Base-by-base conservation (phyloP, 2,113 vertebrate species). In the Diphyllodes magnificus region DNA sequence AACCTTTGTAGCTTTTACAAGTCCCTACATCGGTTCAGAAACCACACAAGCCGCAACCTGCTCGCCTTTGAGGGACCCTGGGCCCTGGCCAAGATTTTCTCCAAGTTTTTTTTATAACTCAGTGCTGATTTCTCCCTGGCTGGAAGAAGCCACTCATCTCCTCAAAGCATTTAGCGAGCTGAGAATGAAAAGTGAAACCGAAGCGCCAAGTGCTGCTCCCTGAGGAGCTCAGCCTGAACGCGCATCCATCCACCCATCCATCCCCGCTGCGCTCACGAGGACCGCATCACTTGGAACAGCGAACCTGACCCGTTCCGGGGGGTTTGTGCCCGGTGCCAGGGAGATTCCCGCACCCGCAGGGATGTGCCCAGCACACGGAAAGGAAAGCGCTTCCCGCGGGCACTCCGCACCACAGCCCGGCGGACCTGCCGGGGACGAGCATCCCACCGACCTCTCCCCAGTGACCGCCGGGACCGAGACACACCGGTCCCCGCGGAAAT, bases 31-130 rank as follows among this genome's bases (percentile, higher is more conserved):
- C 0, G 0, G 22, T 28, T 60, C 42, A 45, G 56, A 53, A 72
- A 18, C 45, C 25, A 5, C 14, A 9, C 0, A 4, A 4, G 37
- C 49, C 0, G 2, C 57, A 61, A 22, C 42, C 44, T 4, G 8
- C 45, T 82, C 0, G 0, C 37, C 47, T n/a, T 50, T 15, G 33
- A 47, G 45, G 37, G 49, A 57, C 44, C 44, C 2, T 15, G 71
- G 42, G 69, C 63, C 35, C 64, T 22, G 35, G 60, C 64, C 78
- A 82, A 77, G 87, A 85, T 87, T 88, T 56, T 28, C 30, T 31
- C 19, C 13, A 50, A 28, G 47, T 33, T 40, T 40, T 71, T 56
- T 70, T 21, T 8, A 2, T 79, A 37, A 61, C 66, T 88, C 49
- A 1, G 18, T 47, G 61, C 73, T 33, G 57, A 60, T 72, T 87